These are phyloP conservation scores for Phrynocephalus guinanensis DNA, from an alignment of 2,797 vertebrate species.

Conservation along the genomic window DNA sequence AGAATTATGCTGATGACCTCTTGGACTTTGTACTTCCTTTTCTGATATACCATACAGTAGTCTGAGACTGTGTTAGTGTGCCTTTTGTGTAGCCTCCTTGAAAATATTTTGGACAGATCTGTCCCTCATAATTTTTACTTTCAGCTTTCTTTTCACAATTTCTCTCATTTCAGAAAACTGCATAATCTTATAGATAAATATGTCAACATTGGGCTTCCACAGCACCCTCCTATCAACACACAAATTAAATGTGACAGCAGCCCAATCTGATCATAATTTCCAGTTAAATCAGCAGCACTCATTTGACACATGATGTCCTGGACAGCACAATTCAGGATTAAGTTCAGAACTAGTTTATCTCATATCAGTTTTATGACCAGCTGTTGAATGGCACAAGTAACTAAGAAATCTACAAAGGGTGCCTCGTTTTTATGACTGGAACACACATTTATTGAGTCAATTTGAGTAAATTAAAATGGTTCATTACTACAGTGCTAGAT, in stretches of 20 bases:
- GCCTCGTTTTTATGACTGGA: background rate
- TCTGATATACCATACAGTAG: background rate
- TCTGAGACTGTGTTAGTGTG: background rate
- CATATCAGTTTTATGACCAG: background rate
- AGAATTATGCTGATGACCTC: background rate
- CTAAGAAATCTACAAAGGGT: background rate
- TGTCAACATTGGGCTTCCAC: background rate
- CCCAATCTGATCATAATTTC: background rate
- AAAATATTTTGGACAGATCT: background rate
- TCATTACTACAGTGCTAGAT: too few relatives aligned
- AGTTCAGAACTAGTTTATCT: background rate
- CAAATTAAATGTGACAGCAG: background rate
- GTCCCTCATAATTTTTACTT: background rate
- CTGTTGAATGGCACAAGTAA: background rate
- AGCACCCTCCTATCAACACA: background rate
- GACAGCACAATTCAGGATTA: background rate
- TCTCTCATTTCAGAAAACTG: background rate
- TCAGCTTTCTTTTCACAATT: background rate
- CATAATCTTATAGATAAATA: background rate
- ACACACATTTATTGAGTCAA: too few relatives aligned
- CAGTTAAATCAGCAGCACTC: background rate
- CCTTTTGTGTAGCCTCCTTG: background rate
- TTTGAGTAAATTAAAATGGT: too few relatives aligned
- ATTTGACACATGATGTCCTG: background rate
- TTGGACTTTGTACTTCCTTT: background rate